Evolutionary conservation across 2,888 invertebrate species (phyloP), one percentile per base, ranked within the genome.

Genomic region (Cantharis rufa): DNA sequence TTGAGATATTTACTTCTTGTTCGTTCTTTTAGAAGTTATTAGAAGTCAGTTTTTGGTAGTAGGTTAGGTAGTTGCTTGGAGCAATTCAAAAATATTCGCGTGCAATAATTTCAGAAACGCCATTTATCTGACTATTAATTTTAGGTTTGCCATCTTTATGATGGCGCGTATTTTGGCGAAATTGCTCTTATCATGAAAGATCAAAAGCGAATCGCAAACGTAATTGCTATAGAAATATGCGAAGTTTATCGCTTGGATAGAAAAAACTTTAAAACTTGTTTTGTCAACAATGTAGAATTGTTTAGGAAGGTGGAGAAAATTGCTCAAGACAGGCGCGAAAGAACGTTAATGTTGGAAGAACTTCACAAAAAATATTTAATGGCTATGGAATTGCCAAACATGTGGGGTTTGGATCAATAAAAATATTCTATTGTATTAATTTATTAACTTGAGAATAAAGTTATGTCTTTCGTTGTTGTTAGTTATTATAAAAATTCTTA

Each of bases 111-210:
- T 70, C 16, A 10, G 15, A 15, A 16, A n/a, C 10, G 2, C 15
- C 18, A 15, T 16, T 28, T 18, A 70, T 28, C 27, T 21, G 15
- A 63, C n/a, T 48, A 68, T 87, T 64, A 48, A 13, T 74, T 80
- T 68, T 74, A 82, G 82, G 79, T 84, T 10, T 90, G 90, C 74
- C 91, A 91, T 80, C 83, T 92, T 69, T 90, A 91, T 77, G 92
- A 92, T 81, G 92, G 92, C 5, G 90, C 90, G 0, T 89, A 91
- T 83, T 93, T 93, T 82, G 93, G 93, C 0, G 92, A 92, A 84
- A 89, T 92, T 63, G 90, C 91, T 0, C 84, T 93, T 28, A 83
- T 93, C 24, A 88, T 91, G 82, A 89, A 90, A 70, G 90, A 91
- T 81, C 89, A 89, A 72, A 89, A 90, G 75, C 87, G 92, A 64